Base-by-base conservation (phyloP, 2,888 invertebrate genomes). In the Tipula unca region DNA sequence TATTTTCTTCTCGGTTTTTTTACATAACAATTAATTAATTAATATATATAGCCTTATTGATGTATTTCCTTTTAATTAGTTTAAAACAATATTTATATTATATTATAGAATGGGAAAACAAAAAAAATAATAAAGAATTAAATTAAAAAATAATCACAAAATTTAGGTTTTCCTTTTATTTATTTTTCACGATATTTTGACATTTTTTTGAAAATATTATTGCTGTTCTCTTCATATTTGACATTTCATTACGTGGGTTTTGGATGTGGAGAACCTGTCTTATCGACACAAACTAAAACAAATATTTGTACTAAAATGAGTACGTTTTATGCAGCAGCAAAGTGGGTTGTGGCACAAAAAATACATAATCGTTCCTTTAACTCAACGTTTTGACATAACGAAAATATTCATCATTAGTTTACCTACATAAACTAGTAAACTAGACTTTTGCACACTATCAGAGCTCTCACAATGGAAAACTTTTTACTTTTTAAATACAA, bases 101-200 rank as follows among this genome's bases (percentile, higher is more conserved):
- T 35, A 17, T 84, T 35, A 32, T 32, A 84, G n/a, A 84, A 84
- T n/a, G 35, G 32, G n/a, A 84, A 84, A 84, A 84, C 29, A 84
- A 84, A 84, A 82, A 84, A 84, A 84, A 84, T 69, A 69, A 69
- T 69, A 69, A 69, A 69, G 69, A 69, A 69, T 69, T 69, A 69
- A 69, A 69, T 69, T 69, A 69, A 69, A 48, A 69, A 54, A 54
- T 54, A 54, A 69, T 69, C 69, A 69, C 69, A 69, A 69, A 69
- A 69, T 69, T 20, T 69, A 25, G 69, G 69, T 69, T 25, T 35
- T 85, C 36, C 25, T 85, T 85, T 85, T 85, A 36, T 32, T 85
- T 85, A 36, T 39, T 39, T 39, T 20, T 36, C 36, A 36, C 84
- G 84, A 35, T 84, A 25, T 39, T 36, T 84, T 84, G 39, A 84